Evolutionary conservation across 2,113 vertebrate species (phyloP).

Genomic region (Oceanites oceanicus): DNA sequence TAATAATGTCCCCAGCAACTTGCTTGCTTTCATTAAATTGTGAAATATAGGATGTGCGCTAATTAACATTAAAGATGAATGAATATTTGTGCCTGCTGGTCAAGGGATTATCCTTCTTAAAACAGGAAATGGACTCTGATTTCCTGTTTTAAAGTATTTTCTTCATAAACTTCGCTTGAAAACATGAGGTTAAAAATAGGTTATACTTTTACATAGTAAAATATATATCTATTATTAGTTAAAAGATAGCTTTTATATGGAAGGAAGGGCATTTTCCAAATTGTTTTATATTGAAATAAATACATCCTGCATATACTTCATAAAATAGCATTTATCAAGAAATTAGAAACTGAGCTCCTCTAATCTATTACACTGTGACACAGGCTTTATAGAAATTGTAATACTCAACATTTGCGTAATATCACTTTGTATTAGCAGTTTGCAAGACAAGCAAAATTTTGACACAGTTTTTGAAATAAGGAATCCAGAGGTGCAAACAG

Average conservation of each 20-base stretch:
- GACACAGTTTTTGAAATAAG: background rate
- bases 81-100: conserved; percentile 49
- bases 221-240: background rate
- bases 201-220: background rate
- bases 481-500: background rate
- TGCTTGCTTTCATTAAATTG: conserved; percentile 17
- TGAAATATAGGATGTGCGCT: background rate
- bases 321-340: background rate
- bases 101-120: conserved; percentile 53
- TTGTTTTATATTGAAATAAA: background rate
- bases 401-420: background rate
- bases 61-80: conserved; percentile 17
- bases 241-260: background rate
- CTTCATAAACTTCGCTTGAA: conserved; percentile 10
- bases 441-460: background rate
- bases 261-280: background rate
- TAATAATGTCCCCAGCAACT: background rate
- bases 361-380: background rate
- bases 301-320: background rate
- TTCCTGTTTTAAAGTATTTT: conserved; percentile 47
- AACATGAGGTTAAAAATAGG: conserved; percentile 35
- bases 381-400: background rate
- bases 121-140: conserved; percentile 45
- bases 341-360: background rate
- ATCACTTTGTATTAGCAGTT: background rate